These are phyloP conservation scores for Leucania comma DNA, from an alignment of 2,888 invertebrate species.

Conservation along the genomic window DNA sequence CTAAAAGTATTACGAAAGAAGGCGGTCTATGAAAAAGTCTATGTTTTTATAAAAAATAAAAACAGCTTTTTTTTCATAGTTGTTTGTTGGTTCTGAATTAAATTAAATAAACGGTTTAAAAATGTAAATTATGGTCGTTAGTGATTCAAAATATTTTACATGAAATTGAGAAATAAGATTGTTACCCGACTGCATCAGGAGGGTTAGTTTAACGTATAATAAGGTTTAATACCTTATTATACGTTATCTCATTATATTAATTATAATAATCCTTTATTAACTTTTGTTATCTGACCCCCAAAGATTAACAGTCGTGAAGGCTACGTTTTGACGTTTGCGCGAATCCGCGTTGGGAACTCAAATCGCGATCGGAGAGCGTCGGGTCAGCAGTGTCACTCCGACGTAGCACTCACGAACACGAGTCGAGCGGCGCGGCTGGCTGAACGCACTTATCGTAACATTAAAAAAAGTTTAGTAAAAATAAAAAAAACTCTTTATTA, in stretches of 20 bases:
- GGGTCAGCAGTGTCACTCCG: slow-evolving; percentile 73
- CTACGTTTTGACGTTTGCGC: slow-evolving; percentile 68
- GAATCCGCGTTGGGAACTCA: slow-evolving; percentile 68
- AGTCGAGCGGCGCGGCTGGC: slow-evolving; percentile 48
- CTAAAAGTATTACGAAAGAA: background rate
- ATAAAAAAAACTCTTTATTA: slow-evolving; percentile 17
- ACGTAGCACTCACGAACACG: slow-evolving; percentile 66
- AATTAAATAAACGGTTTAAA: background rate
- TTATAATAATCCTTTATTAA: slow-evolving; percentile 6
- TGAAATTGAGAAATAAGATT: background rate
- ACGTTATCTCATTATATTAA: no score
- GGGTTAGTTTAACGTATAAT: background rate
- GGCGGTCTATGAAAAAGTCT: background rate
- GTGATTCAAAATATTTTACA: background rate
- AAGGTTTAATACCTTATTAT: no score
- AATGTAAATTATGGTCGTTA: background rate
- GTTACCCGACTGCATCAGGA: background rate
- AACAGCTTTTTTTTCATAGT: background rate
- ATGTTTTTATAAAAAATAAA: no score
- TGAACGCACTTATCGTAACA: slow-evolving; percentile 50
- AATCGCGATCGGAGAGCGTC: slow-evolving; percentile 71
- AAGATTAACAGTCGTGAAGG: slow-evolving; percentile 42
- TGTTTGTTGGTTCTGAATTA: background rate
- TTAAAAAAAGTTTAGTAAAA: slow-evolving; percentile 48
- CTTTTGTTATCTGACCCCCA: slow-evolving; percentile 34